A percentile compares a stretch with the other conserved stretches of the same genome.
These are phyloP conservation scores for Hypomecis punctinalis DNA, from an alignment of 2,888 invertebrate genomes.

Conservation along the genomic window DNA sequence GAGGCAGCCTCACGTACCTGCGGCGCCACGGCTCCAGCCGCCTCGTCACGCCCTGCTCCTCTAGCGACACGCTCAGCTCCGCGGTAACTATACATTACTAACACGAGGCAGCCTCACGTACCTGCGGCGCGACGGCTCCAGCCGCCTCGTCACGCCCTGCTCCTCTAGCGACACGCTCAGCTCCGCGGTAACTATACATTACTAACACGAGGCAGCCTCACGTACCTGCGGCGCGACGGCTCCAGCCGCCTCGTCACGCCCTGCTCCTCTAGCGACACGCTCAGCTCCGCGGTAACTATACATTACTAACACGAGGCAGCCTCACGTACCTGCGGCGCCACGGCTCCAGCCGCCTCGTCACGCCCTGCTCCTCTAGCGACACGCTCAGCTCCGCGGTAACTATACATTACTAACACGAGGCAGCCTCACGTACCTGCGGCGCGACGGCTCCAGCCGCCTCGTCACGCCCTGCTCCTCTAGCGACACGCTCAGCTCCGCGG, in stretches of 20 bases:
- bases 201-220: slow-evolving; percentile 86
- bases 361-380: slow-evolving; percentile 83
- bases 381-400: slow-evolving; percentile 78
- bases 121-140: slow-evolving; percentile 90
- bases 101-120: slow-evolving; percentile 88
- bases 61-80: slow-evolving; percentile 81
- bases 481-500: slow-evolving; percentile 79
- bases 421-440: slow-evolving; percentile 88
- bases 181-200: slow-evolving; percentile 62
- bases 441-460: slow-evolving; percentile 89
- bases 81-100: slow-evolving; percentile 56
- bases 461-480: slow-evolving; percentile 84
- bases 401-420: slow-evolving; percentile 70
- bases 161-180: slow-evolving; percentile 82
- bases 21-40: slow-evolving; percentile 90
- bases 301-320: slow-evolving; percentile 76
- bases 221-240: slow-evolving; percentile 90
- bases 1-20: slow-evolving; percentile 88
- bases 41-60: slow-evolving; percentile 84
- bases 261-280: slow-evolving; percentile 81
- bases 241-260: slow-evolving; percentile 87
- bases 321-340: slow-evolving; percentile 91
- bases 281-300: slow-evolving; percentile 71
- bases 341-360: slow-evolving; percentile 88
- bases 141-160: slow-evolving; percentile 85